Evolutionary conservation across 2,888 invertebrate genomes (phyloP).

Genomic region (Thysanoteuthis rhombus): DNA sequence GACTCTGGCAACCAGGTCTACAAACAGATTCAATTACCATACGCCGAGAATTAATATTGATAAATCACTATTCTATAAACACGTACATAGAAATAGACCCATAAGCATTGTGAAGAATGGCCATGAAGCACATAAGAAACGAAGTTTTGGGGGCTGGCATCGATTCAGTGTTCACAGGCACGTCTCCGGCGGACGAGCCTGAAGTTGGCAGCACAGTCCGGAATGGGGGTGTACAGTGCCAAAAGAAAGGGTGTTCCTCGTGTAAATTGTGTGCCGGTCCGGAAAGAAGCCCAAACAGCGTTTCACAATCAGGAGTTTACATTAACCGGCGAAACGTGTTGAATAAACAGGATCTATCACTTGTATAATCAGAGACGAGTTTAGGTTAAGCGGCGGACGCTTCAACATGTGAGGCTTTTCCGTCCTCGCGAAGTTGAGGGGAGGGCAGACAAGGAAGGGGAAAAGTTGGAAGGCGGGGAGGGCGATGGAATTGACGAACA

Average conservation of each 20-base stretch:
- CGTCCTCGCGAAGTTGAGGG: not conserved
- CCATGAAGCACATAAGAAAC: not conserved
- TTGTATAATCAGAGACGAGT: not conserved
- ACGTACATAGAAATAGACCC: not conserved
- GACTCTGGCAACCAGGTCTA: not conserved
- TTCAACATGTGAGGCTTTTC: not conserved
- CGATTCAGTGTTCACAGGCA: not conserved
- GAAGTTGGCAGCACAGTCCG: not conserved
- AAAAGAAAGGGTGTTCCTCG: not conserved
- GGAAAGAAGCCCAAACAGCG: not conserved
- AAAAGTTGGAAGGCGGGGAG: not conserved
- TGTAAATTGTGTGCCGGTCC: conserved; percentile 12
- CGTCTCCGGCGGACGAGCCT: not conserved
- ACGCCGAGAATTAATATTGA: not conserved
- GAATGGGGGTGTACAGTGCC: not conserved
- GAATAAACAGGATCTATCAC: not conserved
- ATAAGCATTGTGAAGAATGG: not conserved
- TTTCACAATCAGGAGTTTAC: not conserved
- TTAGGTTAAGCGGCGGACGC: not conserved
- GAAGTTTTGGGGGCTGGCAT: not conserved
- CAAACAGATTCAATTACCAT: not conserved
- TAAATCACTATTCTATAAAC: not conserved
- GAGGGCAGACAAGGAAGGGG: not conserved
- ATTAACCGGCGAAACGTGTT: conserved; percentile 12
- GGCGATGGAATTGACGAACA: not conserved